phyloP scores from a whole-genome alignment of 1,140 invertebrate genomes.

The Panagrolaimus sp. region DNA sequence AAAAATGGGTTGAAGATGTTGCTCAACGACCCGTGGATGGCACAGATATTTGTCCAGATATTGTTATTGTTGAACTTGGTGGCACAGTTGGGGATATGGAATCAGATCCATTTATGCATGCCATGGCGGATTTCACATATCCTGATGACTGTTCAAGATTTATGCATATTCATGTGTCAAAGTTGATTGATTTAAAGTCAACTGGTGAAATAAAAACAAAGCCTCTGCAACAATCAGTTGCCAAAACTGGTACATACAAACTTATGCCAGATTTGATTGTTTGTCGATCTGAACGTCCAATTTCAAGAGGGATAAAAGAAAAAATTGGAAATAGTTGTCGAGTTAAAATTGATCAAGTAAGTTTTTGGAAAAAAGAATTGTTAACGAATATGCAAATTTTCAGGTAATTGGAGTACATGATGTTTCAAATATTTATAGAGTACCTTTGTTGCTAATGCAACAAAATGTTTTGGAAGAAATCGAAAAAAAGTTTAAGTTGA shows the following conservation, averaged over 20 bases:
- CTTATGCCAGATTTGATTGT: constrained; percentile 75
- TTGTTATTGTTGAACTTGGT: constrained; percentile 64
- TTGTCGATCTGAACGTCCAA: constrained; percentile 35
- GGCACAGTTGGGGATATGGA: constrained; percentile 81
- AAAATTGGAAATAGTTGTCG: constrained; percentile 77
- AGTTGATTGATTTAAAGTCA: constrained; percentile 79
- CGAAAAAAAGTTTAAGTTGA: constrained; percentile 37
- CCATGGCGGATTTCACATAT: constrained; percentile 33
- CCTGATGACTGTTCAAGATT: constrained; percentile 71
- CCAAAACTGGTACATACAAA: constrained; percentile 77
- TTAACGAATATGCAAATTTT: too few relatives aligned
- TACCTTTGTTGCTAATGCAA: constrained; percentile 83
- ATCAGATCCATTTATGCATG: constrained; percentile 64
- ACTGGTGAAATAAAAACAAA: constrained; percentile 97
- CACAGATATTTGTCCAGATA: constrained; percentile 66
- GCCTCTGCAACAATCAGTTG: constrained; percentile 88
- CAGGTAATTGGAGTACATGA: constrained; percentile 78
- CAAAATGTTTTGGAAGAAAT: constrained; percentile 74
- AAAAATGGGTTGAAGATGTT: constrained; percentile 92
- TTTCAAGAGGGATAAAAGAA: constrained; percentile 68
- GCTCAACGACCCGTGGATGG: constrained; percentile 74
- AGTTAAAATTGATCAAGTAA: not conserved
- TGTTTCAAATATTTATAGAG: constrained; percentile 85
- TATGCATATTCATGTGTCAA: constrained; percentile 87
- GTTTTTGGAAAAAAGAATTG: too few relatives aligned